phyloP scores from a whole-genome alignment of 2,888 invertebrate species.

The Branchellion lobata region DNA sequence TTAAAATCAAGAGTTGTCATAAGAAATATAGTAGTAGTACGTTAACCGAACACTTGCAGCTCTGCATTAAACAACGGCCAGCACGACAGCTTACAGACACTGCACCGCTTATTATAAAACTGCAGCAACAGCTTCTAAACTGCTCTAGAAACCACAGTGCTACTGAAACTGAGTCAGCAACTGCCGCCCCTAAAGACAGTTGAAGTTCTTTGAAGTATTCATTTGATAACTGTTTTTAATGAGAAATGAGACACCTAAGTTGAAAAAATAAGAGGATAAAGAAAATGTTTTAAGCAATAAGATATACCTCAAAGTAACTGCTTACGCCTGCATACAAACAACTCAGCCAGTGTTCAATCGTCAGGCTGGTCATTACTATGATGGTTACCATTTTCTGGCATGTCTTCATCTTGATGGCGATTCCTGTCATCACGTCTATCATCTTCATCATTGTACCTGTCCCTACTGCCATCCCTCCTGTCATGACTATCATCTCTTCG shows the following conservation, averaged over 20 bases:
- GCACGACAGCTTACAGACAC: neutral
- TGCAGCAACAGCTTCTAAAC: slow-evolving; percentile 5
- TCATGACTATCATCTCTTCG: neutral
- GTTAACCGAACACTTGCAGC: no score
- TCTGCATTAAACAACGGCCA: neutral
- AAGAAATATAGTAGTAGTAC: no score
- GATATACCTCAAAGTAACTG: slow-evolving; percentile 9
- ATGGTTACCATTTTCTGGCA: slow-evolving; percentile 15
- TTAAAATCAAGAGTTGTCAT: no score
- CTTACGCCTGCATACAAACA: slow-evolving; percentile 9
- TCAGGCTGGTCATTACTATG: neutral
- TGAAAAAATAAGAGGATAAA: neutral
- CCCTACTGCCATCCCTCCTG: neutral
- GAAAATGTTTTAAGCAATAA: slow-evolving; percentile 4
- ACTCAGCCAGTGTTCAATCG: neutral
- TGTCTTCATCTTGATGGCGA: neutral
- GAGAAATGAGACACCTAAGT: neutral
- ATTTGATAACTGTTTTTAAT: neutral
- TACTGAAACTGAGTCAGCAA: slow-evolving; percentile 4
- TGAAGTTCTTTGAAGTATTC: neutral
- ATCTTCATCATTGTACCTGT: neutral
- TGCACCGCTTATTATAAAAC: neutral
- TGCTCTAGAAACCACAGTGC: slow-evolving; percentile 19
- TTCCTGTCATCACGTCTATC: no score
- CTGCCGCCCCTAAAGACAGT: slow-evolving; percentile 17